A percentile compares a stretch with the other conserved stretches of the same genome.
phyloP scores from a whole-genome alignment of 2,888 invertebrate species.

The Calameuta pallipes region DNA sequence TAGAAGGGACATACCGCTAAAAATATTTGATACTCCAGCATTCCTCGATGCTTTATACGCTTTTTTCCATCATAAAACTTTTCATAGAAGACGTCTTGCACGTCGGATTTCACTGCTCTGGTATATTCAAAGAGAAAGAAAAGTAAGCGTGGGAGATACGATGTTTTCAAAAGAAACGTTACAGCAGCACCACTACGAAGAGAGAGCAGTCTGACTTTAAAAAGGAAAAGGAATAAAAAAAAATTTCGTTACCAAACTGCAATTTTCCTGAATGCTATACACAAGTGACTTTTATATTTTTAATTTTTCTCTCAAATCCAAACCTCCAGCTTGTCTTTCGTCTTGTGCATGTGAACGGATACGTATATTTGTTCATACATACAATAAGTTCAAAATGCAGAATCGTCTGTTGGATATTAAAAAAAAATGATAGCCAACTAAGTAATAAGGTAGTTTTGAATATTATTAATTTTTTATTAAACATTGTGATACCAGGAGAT shows the following conservation, averaged over 20 bases:
- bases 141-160: background rate
- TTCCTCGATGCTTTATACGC: background rate
- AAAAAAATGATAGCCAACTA: background rate
- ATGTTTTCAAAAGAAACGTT: background rate
- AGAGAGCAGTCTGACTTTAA: background rate
- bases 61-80: background rate
- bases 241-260: background rate
- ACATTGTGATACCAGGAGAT: background rate
- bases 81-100: background rate
- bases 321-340: background rate
- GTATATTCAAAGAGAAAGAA: background rate
- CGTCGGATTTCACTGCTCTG: background rate
- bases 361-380: background rate
- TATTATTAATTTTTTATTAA: background rate
- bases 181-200: background rate
- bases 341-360: background rate
- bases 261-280: background rate
- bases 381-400: background rate
- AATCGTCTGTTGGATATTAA: background rate
- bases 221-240: background rate
- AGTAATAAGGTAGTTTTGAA: background rate
- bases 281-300: background rate
- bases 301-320: background rate
- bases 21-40: background rate
- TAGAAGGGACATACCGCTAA: background rate